Evolutionary conservation across 2,113 vertebrate genomes (phyloP), one percentile per base, ranked within the genome.

Genomic region (Bos indicus): DNA sequence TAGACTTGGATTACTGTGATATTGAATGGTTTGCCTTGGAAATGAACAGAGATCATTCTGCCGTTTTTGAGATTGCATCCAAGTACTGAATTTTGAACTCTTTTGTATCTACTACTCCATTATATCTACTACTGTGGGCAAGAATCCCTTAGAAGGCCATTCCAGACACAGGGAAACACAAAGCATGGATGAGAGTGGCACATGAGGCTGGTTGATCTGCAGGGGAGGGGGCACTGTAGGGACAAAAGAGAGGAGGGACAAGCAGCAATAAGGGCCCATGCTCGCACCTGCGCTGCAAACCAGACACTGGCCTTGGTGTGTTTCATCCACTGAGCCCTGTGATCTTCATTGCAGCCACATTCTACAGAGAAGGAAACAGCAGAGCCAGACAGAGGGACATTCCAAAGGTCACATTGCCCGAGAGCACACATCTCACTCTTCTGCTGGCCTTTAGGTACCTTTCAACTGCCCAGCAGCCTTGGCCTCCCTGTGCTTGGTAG

Each of bases 221-320:
- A 21, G 2, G 36, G 0, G 10, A 28, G 26, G 12, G 8, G 26
- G 21, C 3, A 0, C 28, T 46, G 60, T 60, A 30, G 26, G 59
- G 23, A 46, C 9, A 21, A 26, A 3, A n/a, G 26, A 48, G 40
- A 51, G 33, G 54, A 46, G 28, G 5, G 43, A 21, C 0, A 1
- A 25, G 3, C 7, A 3, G 17, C 16, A 2, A 33, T 9, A 12
- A 3, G 5, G 14, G 4, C 51, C 15, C 64, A 56, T 9, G 26
- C 6, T 2, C 0, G 0, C 8, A 8, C 52, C 23, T 1, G 8
- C 3, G 0, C 30, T 23, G 3, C 1, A 19, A 13, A 36, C 26
- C 25, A 26, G 36, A 33, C 19, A 2, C 2, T 1, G 36, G 78
- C 48, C 16, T 7, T 2, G 5, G 25, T 4, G 1, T 0, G 2